Evolutionary conservation across 2,113 vertebrate species (phyloP).

Genomic region (Perognathus longimembris): DNA sequence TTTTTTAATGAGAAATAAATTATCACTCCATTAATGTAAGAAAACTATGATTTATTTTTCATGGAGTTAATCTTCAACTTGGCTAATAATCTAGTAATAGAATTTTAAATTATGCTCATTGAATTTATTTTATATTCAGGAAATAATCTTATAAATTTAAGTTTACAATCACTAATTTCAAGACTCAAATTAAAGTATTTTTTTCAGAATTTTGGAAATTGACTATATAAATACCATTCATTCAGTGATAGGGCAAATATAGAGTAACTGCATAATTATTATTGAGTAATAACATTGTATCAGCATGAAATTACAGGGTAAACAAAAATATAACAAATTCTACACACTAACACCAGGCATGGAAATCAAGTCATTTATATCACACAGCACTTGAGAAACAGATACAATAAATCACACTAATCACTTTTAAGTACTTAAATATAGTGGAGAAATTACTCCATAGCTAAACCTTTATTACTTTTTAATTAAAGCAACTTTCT

Average conservation of each 20-base stretch:
- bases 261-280: conserved; percentile 68
- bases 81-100: conserved; percentile 32
- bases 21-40: conserved; percentile 82
- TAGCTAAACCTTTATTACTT: conserved; percentile 40
- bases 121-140: conserved; percentile 58
- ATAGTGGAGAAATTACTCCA: background rate
- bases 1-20: conserved; percentile 85
- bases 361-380: conserved; percentile 3
- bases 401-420: conserved; percentile 50
- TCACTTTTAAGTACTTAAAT: conserved; percentile 15
- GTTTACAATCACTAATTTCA: conserved; percentile 39
- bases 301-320: conserved; percentile 65
- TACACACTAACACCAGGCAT: conserved; percentile 17
- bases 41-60: conserved; percentile 65
- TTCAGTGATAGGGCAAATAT: conserved; percentile 65
- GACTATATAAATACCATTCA: conserved; percentile 60
- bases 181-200: background rate
- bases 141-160: conserved; percentile 49
- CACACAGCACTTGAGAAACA: conserved; percentile 50
- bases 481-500: conserved; percentile 20
- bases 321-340: conserved; percentile 47
- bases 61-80: conserved; percentile 61
- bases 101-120: conserved; percentile 42
- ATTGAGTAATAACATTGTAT: conserved; percentile 78
- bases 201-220: conserved; percentile 49